Evolutionary conservation across 2,113 vertebrate genomes (phyloP).

Genomic region (Xenopus borealis): DNA sequence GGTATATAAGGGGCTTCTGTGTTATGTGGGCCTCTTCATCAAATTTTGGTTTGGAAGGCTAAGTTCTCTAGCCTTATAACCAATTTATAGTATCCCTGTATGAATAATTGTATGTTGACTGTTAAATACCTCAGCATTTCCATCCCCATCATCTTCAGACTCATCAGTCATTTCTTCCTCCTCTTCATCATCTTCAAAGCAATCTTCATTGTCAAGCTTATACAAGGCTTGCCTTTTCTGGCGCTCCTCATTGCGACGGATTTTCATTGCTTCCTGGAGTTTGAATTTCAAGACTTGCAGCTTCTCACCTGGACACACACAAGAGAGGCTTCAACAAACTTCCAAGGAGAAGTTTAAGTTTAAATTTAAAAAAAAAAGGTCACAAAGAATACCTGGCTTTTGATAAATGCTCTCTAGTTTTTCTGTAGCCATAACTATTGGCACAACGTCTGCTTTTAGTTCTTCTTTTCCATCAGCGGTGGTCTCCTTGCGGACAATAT

Average conservation of each 20-base stretch:
- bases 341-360: no score
- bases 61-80: no score
- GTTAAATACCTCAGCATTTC: conserved; percentile 16
- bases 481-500: conserved; percentile 78
- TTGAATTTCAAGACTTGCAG: conserved; percentile 86
- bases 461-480: conserved; percentile 78
- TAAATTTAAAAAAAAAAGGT: neutral
- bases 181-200: conserved; percentile 79
- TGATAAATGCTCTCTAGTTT: conserved; percentile 54
- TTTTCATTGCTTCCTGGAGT: conserved; percentile 92
- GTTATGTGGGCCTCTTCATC: no score
- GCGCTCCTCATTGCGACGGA: conserved; percentile 80
- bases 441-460: conserved; percentile 72
- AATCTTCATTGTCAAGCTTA: conserved; percentile 90
- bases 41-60: no score
- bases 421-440: conserved; percentile 73
- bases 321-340: no score
- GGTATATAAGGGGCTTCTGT: no score
- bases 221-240: conserved; percentile 76
- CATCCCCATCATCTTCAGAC: conserved; percentile 63
- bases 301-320: conserved; percentile 74
- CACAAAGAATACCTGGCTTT: conserved; percentile 76
- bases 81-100: neutral
- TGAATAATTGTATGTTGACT: neutral
- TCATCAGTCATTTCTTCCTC: conserved; percentile 85